Evolutionary conservation across 2,797 vertebrate species (phyloP).

Genomic region (Artibeus jamaicensis): DNA sequence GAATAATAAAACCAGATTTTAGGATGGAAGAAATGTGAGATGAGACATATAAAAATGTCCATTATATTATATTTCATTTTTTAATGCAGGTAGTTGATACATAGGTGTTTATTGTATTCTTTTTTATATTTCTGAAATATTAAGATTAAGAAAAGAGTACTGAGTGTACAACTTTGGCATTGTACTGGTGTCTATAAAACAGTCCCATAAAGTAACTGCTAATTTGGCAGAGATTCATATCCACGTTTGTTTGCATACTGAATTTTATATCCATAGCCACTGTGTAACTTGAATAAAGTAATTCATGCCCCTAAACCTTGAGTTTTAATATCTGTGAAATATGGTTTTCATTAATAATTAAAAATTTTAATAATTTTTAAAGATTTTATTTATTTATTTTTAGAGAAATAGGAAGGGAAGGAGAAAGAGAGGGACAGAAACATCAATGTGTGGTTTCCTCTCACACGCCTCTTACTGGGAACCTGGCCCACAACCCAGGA

Average conservation of each 20-base stretch:
- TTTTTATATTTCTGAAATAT: constrained; percentile 17
- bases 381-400: too few relatives aligned
- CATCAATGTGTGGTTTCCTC: too few relatives aligned
- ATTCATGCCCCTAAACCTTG: not conserved
- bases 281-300: not conserved
- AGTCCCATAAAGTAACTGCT: not conserved
- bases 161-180: not conserved
- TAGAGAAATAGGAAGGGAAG: too few relatives aligned
- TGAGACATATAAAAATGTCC: not conserved
- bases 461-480: too few relatives aligned
- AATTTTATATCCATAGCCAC: not conserved
- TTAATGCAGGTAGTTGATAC: not conserved
- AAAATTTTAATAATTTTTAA: not conserved
- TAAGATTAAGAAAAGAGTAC: not conserved
- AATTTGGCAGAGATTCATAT: constrained; percentile 24
- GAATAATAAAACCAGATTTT: constrained; percentile 37
- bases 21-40: not conserved
- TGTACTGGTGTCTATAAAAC: not conserved
- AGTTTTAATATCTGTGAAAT: constrained; percentile 35
- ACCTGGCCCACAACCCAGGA: too few relatives aligned
- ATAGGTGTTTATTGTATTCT: not conserved
- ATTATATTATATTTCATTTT: constrained; percentile 30
- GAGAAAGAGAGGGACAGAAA: too few relatives aligned
- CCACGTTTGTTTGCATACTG: not conserved
- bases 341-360: constrained; percentile 8